Base-by-base conservation (phyloP, 2,888 invertebrate species). In the Diaphora mendica region DNA sequence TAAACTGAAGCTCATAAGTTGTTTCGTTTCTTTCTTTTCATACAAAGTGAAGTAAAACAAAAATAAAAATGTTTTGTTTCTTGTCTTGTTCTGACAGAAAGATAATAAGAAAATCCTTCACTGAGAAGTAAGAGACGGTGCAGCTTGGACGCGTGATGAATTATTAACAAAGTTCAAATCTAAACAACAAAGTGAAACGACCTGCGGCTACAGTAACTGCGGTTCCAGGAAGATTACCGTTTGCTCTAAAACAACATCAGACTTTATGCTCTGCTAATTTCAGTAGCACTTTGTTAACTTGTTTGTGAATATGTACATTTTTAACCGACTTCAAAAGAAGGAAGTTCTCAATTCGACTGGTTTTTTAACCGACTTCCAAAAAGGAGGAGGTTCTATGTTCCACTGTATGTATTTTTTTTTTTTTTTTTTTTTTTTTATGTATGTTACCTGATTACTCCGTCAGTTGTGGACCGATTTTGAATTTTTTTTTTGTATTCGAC, bases 141-240 rank as follows among this genome's bases (percentile, higher is more conserved):
- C 71, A 44, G 13, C n/a, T 15, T 8, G 26, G 74, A 76, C 79
- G 33, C 33, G 74, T 80, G 82, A 0, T 62, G 64, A 77, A 77
- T 65, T 71, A 80, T 77, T 76, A 80, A 48, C 68, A 35, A 80
- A 75, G 73, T 75, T 70, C 23, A 70, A 76, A 82, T 67, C 64
- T 70, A 71, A 72, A 71, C 51, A 66, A 30, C 59, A 39, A 74
- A 71, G 74, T 77, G 70, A 75, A 71, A 76, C 74, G 51, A 33
- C 30, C 48, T 66, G 30, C 62, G 75, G 71, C 75, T 68, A 35
- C 35, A 35, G 35, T 39, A 11, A 72, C 35, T 73, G 55, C 8
- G 51, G 51, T 55, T n/a, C 23, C 23, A 1, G n/a, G 51, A 55
- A 23, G 51, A 55, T n/a, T 55, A 55, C 51, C 11, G 51, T n/a